Evolutionary conservation across 53 echinoderm and acorn worm species (phyloP).

Genomic region (Stichopus horrens): DNA sequence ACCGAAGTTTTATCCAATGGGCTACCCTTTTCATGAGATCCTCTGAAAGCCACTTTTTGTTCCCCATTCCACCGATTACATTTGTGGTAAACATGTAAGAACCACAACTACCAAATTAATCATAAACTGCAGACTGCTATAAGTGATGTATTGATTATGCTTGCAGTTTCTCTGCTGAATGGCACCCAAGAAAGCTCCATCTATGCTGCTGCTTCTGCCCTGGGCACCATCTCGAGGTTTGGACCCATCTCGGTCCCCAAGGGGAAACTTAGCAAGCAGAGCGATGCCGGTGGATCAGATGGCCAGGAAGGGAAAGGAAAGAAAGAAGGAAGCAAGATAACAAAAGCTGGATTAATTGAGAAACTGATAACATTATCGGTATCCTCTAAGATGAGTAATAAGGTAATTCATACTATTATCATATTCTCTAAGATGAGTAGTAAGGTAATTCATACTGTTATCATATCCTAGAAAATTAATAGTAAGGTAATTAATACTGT

Average conservation of each 20-base stretch:
- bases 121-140: too few relatives aligned
- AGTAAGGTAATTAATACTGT: constrained; percentile 59
- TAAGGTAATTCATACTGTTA: constrained; percentile 56
- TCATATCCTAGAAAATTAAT: constrained; percentile 62
- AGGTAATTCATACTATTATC: constrained; percentile 50
- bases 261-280: constrained; percentile 56
- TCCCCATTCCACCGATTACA: not conserved
- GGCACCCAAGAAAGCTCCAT: constrained; percentile 64
- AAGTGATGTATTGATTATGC: not conserved
- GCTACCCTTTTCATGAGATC: not conserved
- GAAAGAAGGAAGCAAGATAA: constrained; percentile 39
- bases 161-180: constrained; percentile 66
- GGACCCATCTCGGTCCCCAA: constrained; percentile 76
- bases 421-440: constrained; percentile 65
- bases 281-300: constrained; percentile 52
- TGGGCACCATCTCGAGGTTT: constrained; percentile 81
- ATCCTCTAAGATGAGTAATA: constrained; percentile 70
- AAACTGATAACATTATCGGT: constrained; percentile 74
- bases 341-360: constrained; percentile 66
- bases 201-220: constrained; percentile 76
- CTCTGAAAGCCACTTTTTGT: not conserved
- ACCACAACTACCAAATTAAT: too few relatives aligned
- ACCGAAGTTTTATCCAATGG: too few relatives aligned
- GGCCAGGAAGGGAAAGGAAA: constrained; percentile 62
- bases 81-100: too few relatives aligned